These are phyloP conservation scores for Drosophila kuntzei DNA, from an alignment of 2,888 invertebrate species.

Conservation along the genomic window DNA sequence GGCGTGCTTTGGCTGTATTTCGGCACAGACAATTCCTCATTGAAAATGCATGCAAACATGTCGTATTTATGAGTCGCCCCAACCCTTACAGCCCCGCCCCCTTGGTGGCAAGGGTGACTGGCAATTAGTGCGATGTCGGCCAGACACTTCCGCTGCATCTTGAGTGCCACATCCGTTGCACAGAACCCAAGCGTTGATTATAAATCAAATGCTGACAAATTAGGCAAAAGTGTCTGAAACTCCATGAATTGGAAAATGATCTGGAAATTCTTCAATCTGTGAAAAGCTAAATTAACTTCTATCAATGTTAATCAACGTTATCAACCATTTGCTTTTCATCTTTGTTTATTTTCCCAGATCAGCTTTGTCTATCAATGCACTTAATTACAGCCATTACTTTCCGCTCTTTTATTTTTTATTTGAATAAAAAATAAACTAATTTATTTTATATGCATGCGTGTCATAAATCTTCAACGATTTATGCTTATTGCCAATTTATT, in stretches of 20 bases:
- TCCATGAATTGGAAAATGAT: not conserved
- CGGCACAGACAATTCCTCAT: conserved; percentile 75
- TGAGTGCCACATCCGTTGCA: conserved; percentile 70
- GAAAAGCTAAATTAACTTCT: not conserved
- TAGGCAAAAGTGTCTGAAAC: conserved; percentile 8
- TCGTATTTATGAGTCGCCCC: conserved; percentile 67
- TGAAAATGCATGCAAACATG: conserved; percentile 77
- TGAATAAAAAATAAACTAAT: conserved; percentile 49
- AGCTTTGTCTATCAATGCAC: conserved; percentile 40
- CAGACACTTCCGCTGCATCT: conserved; percentile 64
- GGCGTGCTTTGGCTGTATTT: conserved; percentile 51
- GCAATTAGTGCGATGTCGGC: conserved; percentile 71
- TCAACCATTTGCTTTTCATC: conserved; percentile 9
- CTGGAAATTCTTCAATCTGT: conserved; percentile 2
- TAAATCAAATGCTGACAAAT: conserved; percentile 60
- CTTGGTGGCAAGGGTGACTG: conserved; percentile 23
- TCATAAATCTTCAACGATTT: conserved; percentile 68
- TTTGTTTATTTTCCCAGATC: conserved; percentile 11
- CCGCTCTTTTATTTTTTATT: conserved; percentile 20
- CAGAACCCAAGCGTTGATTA: conserved; percentile 11
- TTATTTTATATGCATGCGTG: conserved; percentile 62
- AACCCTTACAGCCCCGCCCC: not conserved
- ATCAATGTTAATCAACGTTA: conserved; percentile 8
- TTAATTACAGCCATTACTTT: conserved; percentile 66
- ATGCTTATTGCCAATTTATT: conserved; percentile 78